Base-by-base conservation (phyloP, 2,113 vertebrate genomes). In the Dasypus novemcinctus region DNA sequence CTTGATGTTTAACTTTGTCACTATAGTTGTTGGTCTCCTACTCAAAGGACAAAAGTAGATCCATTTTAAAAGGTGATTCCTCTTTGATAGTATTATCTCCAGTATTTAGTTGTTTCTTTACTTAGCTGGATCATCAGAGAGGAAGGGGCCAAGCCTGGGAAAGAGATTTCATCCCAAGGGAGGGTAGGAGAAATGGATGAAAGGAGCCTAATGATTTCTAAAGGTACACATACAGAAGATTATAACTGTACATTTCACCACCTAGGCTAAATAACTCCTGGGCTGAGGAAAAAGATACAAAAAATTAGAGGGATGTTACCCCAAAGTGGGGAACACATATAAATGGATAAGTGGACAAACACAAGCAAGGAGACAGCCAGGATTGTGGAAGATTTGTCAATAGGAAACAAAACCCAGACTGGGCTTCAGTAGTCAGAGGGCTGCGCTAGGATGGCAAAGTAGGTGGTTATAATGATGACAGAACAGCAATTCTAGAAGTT, bases 261-360 rank as follows among this genome's bases (percentile, higher is more conserved):
- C 21, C 5, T 29, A 91, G 27, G 69, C 8, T 94, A 82, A 96
- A 72, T 89, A 83, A 57, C n/a, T 64, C 25, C 8, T 76, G 23
- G 1, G 2, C 18, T 82, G 23, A 38, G n/a, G 5, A 64, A 59
- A 2, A 57, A 92, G 41, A 25, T 43, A 27, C 68, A 93, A 79
- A 20, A 61, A 69, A 90, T 1, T 27, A 87, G 7, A 61, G 4
- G n/a, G 2, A 82, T 85, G 2, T 57, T 91, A 46, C 17, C 18
- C 17, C 17, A 41, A 89, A 84, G 13, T 71, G 2, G 7, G 38
- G 25, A 2, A 88, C 79, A n/a, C 5, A 83, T 15, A 79, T 27
- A 83, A 61, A 36, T 69, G 1, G 11, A 17, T 17, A 82, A 52
- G 66, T 9, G 59, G 9, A 43, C 4, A 63, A 75, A 64, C 59